phyloP scores from a whole-genome alignment of 2,113 vertebrate genomes.

The Gnathonemus longibarbis region DNA sequence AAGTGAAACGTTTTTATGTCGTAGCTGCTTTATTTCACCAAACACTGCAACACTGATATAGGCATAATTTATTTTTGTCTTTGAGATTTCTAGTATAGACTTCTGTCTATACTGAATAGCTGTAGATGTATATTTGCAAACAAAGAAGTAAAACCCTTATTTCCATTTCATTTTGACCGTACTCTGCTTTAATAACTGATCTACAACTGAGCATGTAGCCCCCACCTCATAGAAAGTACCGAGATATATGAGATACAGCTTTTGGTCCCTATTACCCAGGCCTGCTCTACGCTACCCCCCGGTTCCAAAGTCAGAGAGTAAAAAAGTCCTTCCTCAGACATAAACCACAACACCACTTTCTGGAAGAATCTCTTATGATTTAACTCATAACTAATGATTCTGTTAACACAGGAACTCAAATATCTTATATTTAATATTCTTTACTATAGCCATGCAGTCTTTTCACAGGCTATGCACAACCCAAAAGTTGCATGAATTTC shows the following conservation, averaged over 20 bases:
- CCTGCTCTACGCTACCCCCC: not conserved
- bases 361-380: not conserved
- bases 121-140: not conserved
- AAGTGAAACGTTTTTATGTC: not conserved
- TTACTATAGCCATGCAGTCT: not conserved
- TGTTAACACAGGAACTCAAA: not conserved
- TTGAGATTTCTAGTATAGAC: not conserved
- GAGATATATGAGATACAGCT: not conserved
- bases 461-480: not conserved
- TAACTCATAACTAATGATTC: not conserved
- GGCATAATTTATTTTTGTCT: not conserved
- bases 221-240: not conserved
- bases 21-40: not conserved
- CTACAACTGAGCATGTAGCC: not conserved
- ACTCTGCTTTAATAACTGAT: not conserved
- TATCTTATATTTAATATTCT: not conserved
- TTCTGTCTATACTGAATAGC: not conserved
- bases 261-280: not conserved
- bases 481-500: not conserved
- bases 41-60: not conserved
- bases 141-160: not conserved
- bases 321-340: not conserved
- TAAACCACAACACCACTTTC: not conserved
- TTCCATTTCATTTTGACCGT: not conserved
- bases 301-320: not conserved